Conservation (phyloP, 2,113 vertebrate species). For the Cyprinus carpio region DNA sequence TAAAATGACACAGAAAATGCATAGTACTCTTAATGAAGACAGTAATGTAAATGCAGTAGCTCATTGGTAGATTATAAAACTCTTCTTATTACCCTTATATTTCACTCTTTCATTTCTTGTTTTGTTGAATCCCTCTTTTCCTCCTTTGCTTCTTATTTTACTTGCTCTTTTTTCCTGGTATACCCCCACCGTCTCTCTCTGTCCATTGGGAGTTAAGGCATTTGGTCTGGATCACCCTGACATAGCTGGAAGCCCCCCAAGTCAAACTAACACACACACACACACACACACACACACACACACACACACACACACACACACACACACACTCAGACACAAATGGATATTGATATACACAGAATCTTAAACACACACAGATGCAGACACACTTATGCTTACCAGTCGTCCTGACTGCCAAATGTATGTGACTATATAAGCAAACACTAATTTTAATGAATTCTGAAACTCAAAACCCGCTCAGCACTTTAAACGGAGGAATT, state of each 20-base stretch:
- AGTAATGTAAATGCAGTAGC: neutral
- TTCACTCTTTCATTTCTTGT: neutral
- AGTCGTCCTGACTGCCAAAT: constrained; percentile 47
- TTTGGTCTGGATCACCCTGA: constrained; percentile 81
- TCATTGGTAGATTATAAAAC: neutral
- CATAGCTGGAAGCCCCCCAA: constrained; percentile 82
- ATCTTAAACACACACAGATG: constrained; percentile 24
- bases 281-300: constrained; percentile 46
- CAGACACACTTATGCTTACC: constrained; percentile 12
- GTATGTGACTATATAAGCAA: constrained; percentile 29
- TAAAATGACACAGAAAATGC: neutral
- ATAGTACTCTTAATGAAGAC: neutral
- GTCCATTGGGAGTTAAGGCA: constrained; percentile 79
- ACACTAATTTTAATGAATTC: constrained; percentile 37
- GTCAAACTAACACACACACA: constrained; percentile 70
- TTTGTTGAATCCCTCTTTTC: constrained; percentile 16
- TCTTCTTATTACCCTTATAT: neutral
- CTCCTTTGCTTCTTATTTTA: constrained; percentile 61
- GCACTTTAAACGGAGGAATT: constrained; percentile 17
- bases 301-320: constrained; percentile 56
- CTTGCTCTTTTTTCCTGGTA: constrained; percentile 61
- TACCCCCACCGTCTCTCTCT: constrained; percentile 63
- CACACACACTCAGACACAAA: constrained; percentile 53
- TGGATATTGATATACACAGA: constrained; percentile 51
- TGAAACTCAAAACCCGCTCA: constrained; percentile 9